Conservation (phyloP, 2,888 invertebrate species). For the Trissoscelio sp. region DNA sequence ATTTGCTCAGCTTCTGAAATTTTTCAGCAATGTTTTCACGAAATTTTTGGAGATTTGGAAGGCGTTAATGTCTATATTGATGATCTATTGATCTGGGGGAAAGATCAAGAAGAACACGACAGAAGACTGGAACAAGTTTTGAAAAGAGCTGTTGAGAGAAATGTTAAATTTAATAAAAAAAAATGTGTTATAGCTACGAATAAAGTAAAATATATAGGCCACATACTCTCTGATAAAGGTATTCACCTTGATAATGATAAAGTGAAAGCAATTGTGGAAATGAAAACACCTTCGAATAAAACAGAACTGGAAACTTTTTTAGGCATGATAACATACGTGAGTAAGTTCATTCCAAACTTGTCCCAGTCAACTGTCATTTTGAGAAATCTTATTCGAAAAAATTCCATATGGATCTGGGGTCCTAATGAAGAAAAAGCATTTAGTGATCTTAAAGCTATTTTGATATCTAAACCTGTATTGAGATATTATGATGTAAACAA, state of each 20-base stretch:
- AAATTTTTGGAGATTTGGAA: constrained; percentile 71
- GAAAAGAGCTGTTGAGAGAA: background rate
- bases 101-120: constrained; percentile 7
- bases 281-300: background rate
- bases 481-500: background rate
- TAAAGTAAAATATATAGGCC: constrained; percentile 48
- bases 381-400: background rate
- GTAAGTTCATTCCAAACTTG: background rate
- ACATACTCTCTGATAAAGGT: constrained; percentile 16
- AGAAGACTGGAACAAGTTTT: constrained; percentile 11
- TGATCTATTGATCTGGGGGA: constrained; percentile 72
- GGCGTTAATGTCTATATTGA: constrained; percentile 73
- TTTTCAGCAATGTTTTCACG: constrained; percentile 64
- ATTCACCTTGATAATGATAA: background rate
- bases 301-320: background rate
- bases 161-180: constrained; percentile 42
- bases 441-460: background rate
- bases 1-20: constrained; percentile 6
- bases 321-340: background rate
- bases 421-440: background rate
- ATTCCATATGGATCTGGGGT: background rate
- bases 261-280: background rate
- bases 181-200: constrained; percentile 28
- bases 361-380: background rate
- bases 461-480: background rate